Evolutionary conservation across 2,888 invertebrate genomes (phyloP).

Genomic region (Rhopalosiphum nymphaeae): DNA sequence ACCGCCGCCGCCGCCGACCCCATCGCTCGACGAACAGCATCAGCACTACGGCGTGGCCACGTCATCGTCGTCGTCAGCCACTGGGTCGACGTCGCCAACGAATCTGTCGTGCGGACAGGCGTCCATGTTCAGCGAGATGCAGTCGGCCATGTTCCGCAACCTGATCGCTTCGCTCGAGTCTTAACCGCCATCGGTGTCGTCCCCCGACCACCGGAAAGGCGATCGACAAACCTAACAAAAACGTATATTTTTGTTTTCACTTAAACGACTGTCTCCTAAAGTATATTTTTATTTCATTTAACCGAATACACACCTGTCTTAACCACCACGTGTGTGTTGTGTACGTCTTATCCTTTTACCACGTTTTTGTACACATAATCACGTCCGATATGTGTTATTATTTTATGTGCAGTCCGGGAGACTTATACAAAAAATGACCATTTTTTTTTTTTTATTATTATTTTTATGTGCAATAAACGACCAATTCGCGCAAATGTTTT

Average conservation of each 20-base stretch:
- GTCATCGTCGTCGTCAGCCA: conserved; percentile 72
- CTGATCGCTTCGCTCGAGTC: conserved; percentile 76
- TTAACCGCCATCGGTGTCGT: conserved; percentile 68
- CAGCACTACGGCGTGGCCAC: conserved; percentile 74
- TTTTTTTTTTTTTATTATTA: not conserved
- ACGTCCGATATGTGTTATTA: not conserved
- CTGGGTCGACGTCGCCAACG: conserved; percentile 70
- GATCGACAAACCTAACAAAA: conserved; percentile 31
- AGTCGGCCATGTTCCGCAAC: conserved; percentile 75
- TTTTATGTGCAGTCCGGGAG: not conserved
- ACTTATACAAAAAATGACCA: conserved; percentile 24
- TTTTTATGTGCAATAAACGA: conserved; percentile 59
- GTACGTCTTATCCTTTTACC: conserved; percentile 22
- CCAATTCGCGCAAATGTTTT: conserved; percentile 57
- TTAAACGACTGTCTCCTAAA: conserved; percentile 53
- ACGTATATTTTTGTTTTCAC: conserved; percentile 30
- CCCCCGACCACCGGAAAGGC: not conserved
- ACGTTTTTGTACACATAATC: not conserved
- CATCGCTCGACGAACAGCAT: not conserved
- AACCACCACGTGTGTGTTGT: not conserved
- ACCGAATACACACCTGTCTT: not conserved
- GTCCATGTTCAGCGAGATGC: conserved; percentile 76
- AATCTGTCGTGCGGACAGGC: conserved; percentile 76
- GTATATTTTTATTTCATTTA: not conserved
- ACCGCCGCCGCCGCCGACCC: conserved; percentile 13